phyloP scores from a whole-genome alignment of 30 jellyfish, hydroid and myxozoan species.

The Sanderia malayensis region DNA sequence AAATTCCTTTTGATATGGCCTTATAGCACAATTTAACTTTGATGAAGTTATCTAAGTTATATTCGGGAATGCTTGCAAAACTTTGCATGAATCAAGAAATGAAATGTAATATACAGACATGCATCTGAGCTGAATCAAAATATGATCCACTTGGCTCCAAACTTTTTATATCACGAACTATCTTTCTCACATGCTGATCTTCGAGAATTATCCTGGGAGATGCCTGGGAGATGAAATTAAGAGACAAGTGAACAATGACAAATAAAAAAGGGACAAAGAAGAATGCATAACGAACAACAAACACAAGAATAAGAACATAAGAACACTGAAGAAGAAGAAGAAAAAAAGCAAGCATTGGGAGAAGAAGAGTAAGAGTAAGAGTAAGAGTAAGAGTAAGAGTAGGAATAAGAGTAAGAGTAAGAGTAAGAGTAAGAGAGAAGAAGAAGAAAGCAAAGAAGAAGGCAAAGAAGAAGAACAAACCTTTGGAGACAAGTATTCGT shows the following conservation, averaged over 20 bases:
- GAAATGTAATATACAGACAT: constrained; percentile 37
- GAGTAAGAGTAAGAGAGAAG: not conserved
- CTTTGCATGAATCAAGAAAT: not conserved
- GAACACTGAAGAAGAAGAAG: not conserved
- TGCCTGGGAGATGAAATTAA: constrained; percentile 46
- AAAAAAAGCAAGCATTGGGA: not conserved
- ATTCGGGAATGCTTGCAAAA: not conserved
- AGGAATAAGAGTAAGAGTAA: not conserved
- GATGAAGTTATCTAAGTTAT: too few species aligned
- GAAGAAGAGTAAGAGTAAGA: not conserved
- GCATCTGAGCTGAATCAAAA: constrained; percentile 98
- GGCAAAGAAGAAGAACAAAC: constrained; percentile 31
- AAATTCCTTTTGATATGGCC: too few species aligned
- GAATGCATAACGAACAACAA: not conserved
- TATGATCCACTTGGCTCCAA: constrained; percentile 99
- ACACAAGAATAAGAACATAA: not conserved
- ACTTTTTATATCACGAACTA: constrained; percentile 85
- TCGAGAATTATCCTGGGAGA: constrained; percentile 89
- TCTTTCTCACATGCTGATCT: constrained; percentile 90
- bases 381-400: not conserved
- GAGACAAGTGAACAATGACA: not conserved
- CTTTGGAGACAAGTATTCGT: constrained; percentile 93
- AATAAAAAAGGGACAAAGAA: constrained; percentile 2
- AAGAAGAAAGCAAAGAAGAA: not conserved
- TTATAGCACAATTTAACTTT: too few species aligned